Evolutionary conservation across 1,140 invertebrate genomes (phyloP).

Genomic region (Temnothorax curvispinosus): DNA sequence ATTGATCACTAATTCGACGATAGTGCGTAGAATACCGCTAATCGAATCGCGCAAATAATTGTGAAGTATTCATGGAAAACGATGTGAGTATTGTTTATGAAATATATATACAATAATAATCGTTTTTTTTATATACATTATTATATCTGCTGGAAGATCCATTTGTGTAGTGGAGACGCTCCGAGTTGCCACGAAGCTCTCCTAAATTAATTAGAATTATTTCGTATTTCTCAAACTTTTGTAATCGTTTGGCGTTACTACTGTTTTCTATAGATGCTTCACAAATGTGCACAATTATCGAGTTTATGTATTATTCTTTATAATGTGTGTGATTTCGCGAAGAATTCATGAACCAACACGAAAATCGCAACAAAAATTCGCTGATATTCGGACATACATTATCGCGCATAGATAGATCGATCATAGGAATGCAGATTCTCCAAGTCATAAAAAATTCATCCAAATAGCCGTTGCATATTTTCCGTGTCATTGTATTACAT

Average conservation of each 20-base stretch:
- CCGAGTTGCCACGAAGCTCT: neutral
- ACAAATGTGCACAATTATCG: neutral
- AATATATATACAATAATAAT: neutral
- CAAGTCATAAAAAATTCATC: slow-evolving; percentile 5
- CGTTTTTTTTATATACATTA: neutral
- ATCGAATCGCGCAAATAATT: slow-evolving; percentile 1
- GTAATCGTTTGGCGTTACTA: neutral
- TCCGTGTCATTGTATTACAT: neutral
- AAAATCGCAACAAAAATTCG: neutral
- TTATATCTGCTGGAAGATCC: neutral
- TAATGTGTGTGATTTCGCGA: no score
- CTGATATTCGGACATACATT: neutral
- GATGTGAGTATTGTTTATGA: neutral
- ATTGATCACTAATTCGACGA: slow-evolving; percentile 12
- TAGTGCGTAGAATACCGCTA: neutral
- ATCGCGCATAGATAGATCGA: slow-evolving; percentile 1
- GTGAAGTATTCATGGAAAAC: slow-evolving; percentile 1
- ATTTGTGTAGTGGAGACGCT: neutral
- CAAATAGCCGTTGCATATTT: slow-evolving; percentile 37
- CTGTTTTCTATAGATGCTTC: neutral
- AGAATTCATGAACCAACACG: neutral
- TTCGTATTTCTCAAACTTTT: neutral
- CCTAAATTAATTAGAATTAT: neutral
- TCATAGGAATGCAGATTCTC: slow-evolving; percentile 3
- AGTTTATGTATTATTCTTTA: neutral